These are phyloP conservation scores for Burhinus oedicnemus DNA, from an alignment of 2,113 vertebrate genomes.

Conservation along the genomic window DNA sequence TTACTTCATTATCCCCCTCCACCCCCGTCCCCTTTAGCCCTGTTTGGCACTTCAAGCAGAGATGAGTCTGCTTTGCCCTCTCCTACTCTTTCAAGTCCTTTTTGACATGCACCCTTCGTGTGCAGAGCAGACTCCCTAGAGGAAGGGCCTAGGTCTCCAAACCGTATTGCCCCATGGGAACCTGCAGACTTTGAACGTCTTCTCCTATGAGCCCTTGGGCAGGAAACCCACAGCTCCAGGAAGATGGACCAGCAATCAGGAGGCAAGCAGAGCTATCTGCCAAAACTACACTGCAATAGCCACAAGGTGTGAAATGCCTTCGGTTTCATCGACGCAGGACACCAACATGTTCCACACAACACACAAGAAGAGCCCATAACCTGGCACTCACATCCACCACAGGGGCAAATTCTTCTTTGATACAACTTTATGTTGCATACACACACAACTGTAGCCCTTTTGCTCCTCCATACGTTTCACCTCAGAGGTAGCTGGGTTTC, in stretches of 20 bases:
- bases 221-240: not conserved
- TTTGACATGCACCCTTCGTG: accelerated
- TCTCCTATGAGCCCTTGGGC: not conserved
- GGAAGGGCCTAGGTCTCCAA: not conserved
- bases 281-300: not conserved
- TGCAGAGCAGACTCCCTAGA: not conserved
- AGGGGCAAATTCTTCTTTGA: not conserved
- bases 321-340: not conserved
- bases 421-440: not conserved
- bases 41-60: not conserved
- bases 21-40: not conserved
- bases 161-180: accelerated
- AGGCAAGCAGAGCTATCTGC: not conserved
- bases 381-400: not conserved
- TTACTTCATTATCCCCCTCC: not conserved
- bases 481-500: not conserved
- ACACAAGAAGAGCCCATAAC: not conserved
- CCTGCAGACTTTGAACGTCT: not conserved
- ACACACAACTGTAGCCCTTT: not conserved
- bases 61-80: not conserved
- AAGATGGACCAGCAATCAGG: not conserved
- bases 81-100: not conserved
- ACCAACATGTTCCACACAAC: not conserved
- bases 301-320: accelerated
- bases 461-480: not conserved